Evolutionary conservation across 2,888 invertebrate species (phyloP), one percentile per base, ranked within the genome.

Genomic region (Tholera decimalis): DNA sequence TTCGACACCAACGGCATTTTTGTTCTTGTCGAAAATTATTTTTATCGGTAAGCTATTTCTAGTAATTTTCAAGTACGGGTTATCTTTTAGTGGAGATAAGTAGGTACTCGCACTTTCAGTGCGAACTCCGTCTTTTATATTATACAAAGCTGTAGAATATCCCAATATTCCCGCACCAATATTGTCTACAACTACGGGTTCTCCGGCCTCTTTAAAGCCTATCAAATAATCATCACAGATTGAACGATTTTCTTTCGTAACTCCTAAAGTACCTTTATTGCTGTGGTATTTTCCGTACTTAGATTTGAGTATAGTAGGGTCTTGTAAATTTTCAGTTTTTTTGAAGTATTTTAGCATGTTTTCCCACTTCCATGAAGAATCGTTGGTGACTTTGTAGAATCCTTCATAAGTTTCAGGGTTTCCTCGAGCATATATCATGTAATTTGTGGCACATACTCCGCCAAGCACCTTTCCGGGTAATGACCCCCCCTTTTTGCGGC

Each of bases 61-160:
- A 8, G 74, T 54, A 13, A 87, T 83, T 96, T 97, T 50, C 96
- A 93, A 35, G 96, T 97, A 18, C 96, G 97, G 30, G 83, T 88
- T 64, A 8, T 79, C 20, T 58, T 76, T 83, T 4, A 75, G 61
- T 9, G 70, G 62, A 9, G 61, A 30, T 20, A 85, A 41, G 30
- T 77, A 83, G 13, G 68, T 47, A 15, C 93, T 84, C 0, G 96
- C 88, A 11, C 80, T 76, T 11, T 80, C 77, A 59, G 82, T 78
- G 24, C 83, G 95, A 0, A 96, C 96, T 1, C 80, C 80, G 1
- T 88, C 82, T 37, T 91, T 87, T 74, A 94, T 87, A 20, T 92
- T 95, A 28, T 86, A 91, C 60, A 94, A 90, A 1, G 91, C 85
- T 43, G 91, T 89, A 0, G 92, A 91, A 54, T 92, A 93, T 8